Percentiles rank a stretch among this genome's conserved stretches.
phyloP scores from a whole-genome alignment of 2,113 vertebrate species.

The Amphilophus citrinellus region DNA sequence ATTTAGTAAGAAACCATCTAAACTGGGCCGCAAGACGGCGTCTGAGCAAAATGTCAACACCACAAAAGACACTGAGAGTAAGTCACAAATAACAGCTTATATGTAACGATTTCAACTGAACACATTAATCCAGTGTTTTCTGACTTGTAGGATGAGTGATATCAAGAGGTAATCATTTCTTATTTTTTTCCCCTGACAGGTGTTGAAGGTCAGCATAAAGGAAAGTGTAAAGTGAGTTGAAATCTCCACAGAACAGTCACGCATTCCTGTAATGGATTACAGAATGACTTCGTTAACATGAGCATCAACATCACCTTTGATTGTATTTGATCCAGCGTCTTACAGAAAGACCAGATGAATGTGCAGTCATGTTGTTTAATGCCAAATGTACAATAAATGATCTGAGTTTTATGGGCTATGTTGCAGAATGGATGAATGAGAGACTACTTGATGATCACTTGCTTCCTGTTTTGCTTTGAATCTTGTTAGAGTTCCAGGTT shows the following conservation, averaged over 20 bases:
- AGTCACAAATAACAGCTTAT: conserved; percentile 19
- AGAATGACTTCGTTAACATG: not conserved
- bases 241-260: not conserved
- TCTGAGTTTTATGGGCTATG: not conserved
- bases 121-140: not conserved
- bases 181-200: conserved; percentile 32
- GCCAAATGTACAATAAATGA: not conserved
- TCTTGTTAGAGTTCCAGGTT: not conserved
- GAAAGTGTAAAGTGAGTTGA: conserved; percentile 47
- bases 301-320: not conserved
- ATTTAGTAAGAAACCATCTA: conserved; percentile 9
- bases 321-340: not conserved
- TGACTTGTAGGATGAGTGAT: not conserved
- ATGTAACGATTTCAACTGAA: not conserved
- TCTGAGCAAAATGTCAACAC: conserved; percentile 46
- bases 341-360: conserved; percentile 17
- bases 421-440: not conserved
- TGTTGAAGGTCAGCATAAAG: not conserved
- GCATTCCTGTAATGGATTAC: not conserved
- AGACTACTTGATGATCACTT: not conserved
- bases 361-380: not conserved
- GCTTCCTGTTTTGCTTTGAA: not conserved
- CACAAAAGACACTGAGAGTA: conserved; percentile 56
- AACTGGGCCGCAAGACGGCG: not conserved
- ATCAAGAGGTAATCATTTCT: not conserved